Base-by-base conservation (phyloP, 2,888 invertebrate genomes). In the Leptinotarsa tumamoca region DNA sequence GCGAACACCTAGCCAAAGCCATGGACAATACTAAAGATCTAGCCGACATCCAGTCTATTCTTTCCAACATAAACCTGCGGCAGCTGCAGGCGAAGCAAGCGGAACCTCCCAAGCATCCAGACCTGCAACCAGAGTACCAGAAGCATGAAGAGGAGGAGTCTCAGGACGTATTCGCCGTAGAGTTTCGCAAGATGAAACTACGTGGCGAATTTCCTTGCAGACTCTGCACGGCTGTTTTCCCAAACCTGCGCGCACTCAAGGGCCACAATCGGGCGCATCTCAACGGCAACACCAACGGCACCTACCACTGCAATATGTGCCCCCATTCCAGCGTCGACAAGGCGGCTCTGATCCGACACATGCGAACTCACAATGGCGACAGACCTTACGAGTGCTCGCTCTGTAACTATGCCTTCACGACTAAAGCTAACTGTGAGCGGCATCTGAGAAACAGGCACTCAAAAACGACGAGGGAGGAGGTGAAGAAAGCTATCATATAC, bases 381-480 rank as follows among this genome's bases (percentile, higher is more conserved):
- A 91, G 98, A 15, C 98, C 98, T 0, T 98, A 96, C 86, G 96
- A 97, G 87, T 98, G 98, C 86, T 93, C 95, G 0, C 92, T 98
- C n/a, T 98, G 98, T 88, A 96, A 96, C 85, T 98, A 96, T 86
- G 97, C 98, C 3, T 98, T 98, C 88, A 98, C 98, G 43, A 98
- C 98, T 0, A 98, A 98, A 89, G 98, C 98, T 1, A 98, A 98
- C 87, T 98, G 98, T 87, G 98, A 98, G 89, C 91, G 98, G 7
- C 98, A 98, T 87, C 91, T 98, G 83, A 91, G 97, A 80, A 98
- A 98, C 87, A 92, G 97, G 33, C 98, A 98, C 85, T 94, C 94
- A 0, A 96, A 96, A 88, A 92, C 93, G 1, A 94, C 95, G 2
- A 92, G 96, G 72, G 96, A 97, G 82, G 97, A 98, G 82, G 95